These are phyloP conservation scores for Chalcis sispes DNA, from an alignment of 2,888 invertebrate genomes.

Conservation along the genomic window DNA sequence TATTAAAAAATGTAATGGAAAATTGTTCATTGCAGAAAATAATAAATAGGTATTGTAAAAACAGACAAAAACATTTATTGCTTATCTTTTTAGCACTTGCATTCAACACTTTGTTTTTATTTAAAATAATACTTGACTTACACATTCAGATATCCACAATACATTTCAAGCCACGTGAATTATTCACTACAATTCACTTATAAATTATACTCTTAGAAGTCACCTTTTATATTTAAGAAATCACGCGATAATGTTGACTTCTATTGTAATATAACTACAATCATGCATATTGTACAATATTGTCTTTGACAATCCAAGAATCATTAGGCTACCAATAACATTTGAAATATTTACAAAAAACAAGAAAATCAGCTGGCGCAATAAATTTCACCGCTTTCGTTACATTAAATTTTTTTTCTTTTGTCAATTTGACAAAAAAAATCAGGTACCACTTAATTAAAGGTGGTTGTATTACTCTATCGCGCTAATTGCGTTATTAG, in stretches of 20 bases:
- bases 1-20: slow-evolving; percentile 65
- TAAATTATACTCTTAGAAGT: slow-evolving; percentile 51
- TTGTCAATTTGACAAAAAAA: slow-evolving; percentile 52
- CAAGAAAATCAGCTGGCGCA: slow-evolving; percentile 40
- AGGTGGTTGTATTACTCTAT: slow-evolving; percentile 75
- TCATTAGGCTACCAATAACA: slow-evolving; percentile 49
- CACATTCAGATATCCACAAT: slow-evolving; percentile 53
- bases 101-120: slow-evolving; percentile 54
- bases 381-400: slow-evolving; percentile 44
- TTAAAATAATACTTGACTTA: slow-evolving; percentile 57
- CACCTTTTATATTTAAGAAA: slow-evolving; percentile 48
- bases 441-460: slow-evolving; percentile 31
- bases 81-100: slow-evolving; percentile 32
- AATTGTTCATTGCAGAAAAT: slow-evolving; percentile 61
- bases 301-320: slow-evolving; percentile 50
- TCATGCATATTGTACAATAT: slow-evolving; percentile 55
- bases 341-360: slow-evolving; percentile 56
- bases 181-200: slow-evolving; percentile 52
- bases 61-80: slow-evolving; percentile 37
- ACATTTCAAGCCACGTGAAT: slow-evolving; percentile 56
- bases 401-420: slow-evolving; percentile 42
- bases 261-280: slow-evolving; percentile 49
- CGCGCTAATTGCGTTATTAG: slow-evolving; percentile 98
- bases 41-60: slow-evolving; percentile 64
- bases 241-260: slow-evolving; percentile 33